Evolutionary conservation across 2,888 invertebrate species (phyloP).

Genomic region (Phania funesta): DNA sequence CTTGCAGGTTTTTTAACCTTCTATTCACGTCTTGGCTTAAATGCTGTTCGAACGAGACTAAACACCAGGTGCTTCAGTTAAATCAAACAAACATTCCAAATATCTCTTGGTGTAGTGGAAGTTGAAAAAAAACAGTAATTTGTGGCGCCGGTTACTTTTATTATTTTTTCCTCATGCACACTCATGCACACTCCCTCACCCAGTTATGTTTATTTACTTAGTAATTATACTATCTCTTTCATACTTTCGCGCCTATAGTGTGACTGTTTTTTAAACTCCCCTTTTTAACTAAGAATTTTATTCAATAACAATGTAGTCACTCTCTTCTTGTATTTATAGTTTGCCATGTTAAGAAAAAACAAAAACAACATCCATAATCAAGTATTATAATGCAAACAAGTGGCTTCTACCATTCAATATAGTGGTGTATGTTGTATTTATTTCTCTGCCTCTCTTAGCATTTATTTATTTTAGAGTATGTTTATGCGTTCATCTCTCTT

Average conservation of each 20-base stretch:
- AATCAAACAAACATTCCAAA: constrained; percentile 63
- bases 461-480: constrained; percentile 12
- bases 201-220: not conserved
- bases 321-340: constrained; percentile 26
- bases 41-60: constrained; percentile 77
- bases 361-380: constrained; percentile 4
- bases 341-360: constrained; percentile 1
- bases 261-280: constrained; percentile 46
- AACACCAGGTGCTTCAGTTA: constrained; percentile 68
- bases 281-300: constrained; percentile 19
- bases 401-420: constrained; percentile 18
- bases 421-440: constrained; percentile 9
- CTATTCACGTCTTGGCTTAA: constrained; percentile 61
- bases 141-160: constrained; percentile 57
- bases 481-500: constrained; percentile 52
- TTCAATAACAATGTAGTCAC: constrained; percentile 14
- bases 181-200: not conserved
- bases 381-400: constrained; percentile 47
- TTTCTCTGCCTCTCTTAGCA: constrained; percentile 6
- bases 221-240: constrained; percentile 31
- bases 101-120: constrained; percentile 54
- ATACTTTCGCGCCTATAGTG: constrained; percentile 4
- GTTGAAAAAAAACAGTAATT: constrained; percentile 63
- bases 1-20: constrained; percentile 25
- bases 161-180: constrained; percentile 25